Evolutionary conservation across 2,888 invertebrate genomes (phyloP), one percentile per base, ranked within the genome.

Genomic region (Ditula angustiorana): DNA sequence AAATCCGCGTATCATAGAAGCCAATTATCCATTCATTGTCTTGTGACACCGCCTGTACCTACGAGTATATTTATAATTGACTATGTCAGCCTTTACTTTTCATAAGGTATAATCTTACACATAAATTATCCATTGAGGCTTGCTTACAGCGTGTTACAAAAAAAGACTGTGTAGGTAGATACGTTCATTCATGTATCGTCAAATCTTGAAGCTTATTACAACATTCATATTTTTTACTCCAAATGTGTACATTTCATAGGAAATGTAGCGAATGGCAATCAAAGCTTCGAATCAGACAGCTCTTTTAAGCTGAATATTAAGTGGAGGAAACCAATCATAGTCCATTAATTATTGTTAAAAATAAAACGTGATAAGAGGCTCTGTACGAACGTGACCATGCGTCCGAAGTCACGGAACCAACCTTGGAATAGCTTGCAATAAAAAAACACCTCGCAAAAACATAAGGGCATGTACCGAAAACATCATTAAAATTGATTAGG

Each of bases 401-500:
- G 74, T 73, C 67, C 67, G 66, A 69, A 73, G 72, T 76, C 76
- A 75, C 73, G 74, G 77, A 74, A 74, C 71, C 66, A 80, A 73
- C 76, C 77, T 80, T 78, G 74, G 73, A 77, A 68, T 67, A 23
- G 26, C 61, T 56, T 61, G 52, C 60, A 67, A 35, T 59, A 59
- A 78, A 80, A 26, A 80, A 86, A 82, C 75, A 65, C 63, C 44
- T 69, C 66, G 80, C 81, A 86, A 85, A 87, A 87, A 86, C 67
- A 68, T 79, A 80, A 82, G 81, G 81, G 85, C 79, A 79, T 73
- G 79, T 76, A 76, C 74, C 81, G 77, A 80, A 82, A 82, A 80
- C 82, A 78, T 81, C 78, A 81, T 82, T 78, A 76, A 77, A 77
- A 85, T 84, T 83, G 82, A 86, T 84, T 83, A 84, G 74, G 68